Evolutionary conservation across 2,113 vertebrate genomes (phyloP).

Genomic region (Plestiodon gilberti): DNA sequence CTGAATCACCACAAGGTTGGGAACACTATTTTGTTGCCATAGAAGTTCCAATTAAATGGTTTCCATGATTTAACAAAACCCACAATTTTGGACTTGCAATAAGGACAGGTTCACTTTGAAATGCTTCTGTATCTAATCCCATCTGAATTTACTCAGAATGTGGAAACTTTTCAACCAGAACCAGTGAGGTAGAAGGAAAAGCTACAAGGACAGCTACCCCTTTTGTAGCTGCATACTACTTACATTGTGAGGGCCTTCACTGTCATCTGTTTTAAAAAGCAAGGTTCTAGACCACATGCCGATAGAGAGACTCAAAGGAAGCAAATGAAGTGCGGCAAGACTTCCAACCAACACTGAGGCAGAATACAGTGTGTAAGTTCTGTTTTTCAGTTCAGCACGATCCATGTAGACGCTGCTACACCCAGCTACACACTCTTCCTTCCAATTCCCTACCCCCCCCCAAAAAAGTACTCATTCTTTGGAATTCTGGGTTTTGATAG

Average conservation of each 20-base stretch:
- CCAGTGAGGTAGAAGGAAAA: not conserved
- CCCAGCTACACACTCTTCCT: not conserved
- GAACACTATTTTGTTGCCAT: too few relatives aligned
- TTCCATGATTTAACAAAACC: too few relatives aligned
- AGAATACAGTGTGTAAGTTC: not conserved
- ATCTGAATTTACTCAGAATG: not conserved
- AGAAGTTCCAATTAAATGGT: too few relatives aligned
- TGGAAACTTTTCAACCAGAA: not conserved
- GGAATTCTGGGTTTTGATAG: not conserved
- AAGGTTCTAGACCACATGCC: not conserved
- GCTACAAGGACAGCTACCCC: not conserved
- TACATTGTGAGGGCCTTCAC: not conserved
- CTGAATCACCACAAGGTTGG: not conserved
- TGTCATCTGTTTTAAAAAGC: not conserved
- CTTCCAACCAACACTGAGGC: too few relatives aligned
- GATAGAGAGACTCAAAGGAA: not conserved
- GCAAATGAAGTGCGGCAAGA: not conserved
- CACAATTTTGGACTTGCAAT: too few relatives aligned
- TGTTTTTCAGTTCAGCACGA: not conserved
- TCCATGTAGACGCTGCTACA: not conserved
- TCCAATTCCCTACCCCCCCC: not conserved
- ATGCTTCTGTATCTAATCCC: not conserved
- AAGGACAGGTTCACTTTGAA: not conserved
- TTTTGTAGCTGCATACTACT: not conserved
- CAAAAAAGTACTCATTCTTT: not conserved